Evolutionary conservation across 2,888 invertebrate genomes (phyloP), one percentile per base, ranked within the genome.

Genomic region (Ganaspis brasiliensis): DNA sequence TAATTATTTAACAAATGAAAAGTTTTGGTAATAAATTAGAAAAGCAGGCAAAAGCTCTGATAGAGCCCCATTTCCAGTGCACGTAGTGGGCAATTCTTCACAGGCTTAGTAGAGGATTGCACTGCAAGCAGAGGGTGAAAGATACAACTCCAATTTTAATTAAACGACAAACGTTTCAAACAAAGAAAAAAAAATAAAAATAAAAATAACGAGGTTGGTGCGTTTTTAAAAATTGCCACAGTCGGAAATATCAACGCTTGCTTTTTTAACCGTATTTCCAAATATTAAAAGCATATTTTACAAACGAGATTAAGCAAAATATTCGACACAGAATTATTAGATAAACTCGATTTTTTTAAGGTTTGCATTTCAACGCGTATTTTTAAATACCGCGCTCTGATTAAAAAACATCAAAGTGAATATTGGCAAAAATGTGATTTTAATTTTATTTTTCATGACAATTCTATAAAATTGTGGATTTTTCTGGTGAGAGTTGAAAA

Each of bases 81-180:
- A 40, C 21, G 40, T 67, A 67, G 24, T 40, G 40, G 21, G 63
- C 63, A 67, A 67, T 67, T 45, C 63, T 67, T 67, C 40, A 67
- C 67, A 67, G 40, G 45, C 67, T 67, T 67, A 67, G 67, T 45
- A n/a, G 24, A 63, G 61, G 21, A 63, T 63, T 63, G 19, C 21
- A 63, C 37, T 63, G 61, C 35, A 59, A 61, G 37, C 61, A 31
- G 19, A 21, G 61, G 37, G 24, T 63, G 63, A 63, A 63, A n/a
- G n/a, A 63, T 45, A 45, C 40, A 63, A 63, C 40, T 24, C 21
- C n/a, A 24, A 40, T 63, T 63, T 63, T 45, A 63, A 63, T 63
- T 45, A 63, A 63, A 63, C 63, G 63, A 63, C n/a, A 45, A 24
- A 6, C 14, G 40, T 12, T 63, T 63, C 14, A n/a, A 31, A 31